Conservation (phyloP, 1,140 invertebrate species). For the Drosophila novamexicana region DNA sequence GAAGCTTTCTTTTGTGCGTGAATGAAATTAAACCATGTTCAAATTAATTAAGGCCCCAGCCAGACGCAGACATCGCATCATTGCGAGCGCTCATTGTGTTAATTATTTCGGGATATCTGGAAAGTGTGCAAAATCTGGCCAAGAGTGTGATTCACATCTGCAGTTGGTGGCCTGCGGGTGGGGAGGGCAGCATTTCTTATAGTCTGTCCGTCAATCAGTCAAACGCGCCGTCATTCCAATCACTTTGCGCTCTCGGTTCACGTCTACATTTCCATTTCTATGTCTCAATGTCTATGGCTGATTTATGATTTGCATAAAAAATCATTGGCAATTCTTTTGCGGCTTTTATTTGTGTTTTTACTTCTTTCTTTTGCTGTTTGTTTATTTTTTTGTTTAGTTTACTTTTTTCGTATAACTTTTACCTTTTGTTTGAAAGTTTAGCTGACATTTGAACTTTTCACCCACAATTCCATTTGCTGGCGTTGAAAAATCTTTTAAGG, state of each 20-base stretch:
- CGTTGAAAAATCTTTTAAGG: slow-evolving; percentile 59
- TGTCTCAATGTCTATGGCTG: slow-evolving; percentile 61
- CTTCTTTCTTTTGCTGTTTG: slow-evolving; percentile 14
- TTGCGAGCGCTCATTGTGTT: slow-evolving; percentile 47
- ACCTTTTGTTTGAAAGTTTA: slow-evolving; percentile 69
- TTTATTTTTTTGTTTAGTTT: slow-evolving; percentile 17
- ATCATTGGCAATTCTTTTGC: slow-evolving; percentile 71
- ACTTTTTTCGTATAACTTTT: slow-evolving; percentile 65
- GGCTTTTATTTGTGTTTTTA: slow-evolving; percentile 46
- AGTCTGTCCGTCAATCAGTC: slow-evolving; percentile 63
- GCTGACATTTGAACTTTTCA: slow-evolving; percentile 66
- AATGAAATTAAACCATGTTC: slow-evolving; percentile 79
- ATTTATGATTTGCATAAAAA: slow-evolving; percentile 83
- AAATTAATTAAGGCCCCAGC: slow-evolving; percentile 60
- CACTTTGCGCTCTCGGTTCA: slow-evolving; percentile 59
- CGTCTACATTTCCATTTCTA: slow-evolving; percentile 47
- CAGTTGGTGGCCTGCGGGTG: not conserved
- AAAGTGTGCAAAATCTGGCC: slow-evolving; percentile 73
- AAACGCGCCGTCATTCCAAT: slow-evolving; percentile 75
- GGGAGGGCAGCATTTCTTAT: not conserved
- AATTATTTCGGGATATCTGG: slow-evolving; percentile 63
- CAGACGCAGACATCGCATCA: slow-evolving; percentile 3
- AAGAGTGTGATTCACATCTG: slow-evolving; percentile 9
- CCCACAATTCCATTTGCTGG: slow-evolving; percentile 62
- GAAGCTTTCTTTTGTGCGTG: slow-evolving; percentile 69